Evolutionary conservation across 2,888 invertebrate species (phyloP).

Genomic region (Gerris lacustris): DNA sequence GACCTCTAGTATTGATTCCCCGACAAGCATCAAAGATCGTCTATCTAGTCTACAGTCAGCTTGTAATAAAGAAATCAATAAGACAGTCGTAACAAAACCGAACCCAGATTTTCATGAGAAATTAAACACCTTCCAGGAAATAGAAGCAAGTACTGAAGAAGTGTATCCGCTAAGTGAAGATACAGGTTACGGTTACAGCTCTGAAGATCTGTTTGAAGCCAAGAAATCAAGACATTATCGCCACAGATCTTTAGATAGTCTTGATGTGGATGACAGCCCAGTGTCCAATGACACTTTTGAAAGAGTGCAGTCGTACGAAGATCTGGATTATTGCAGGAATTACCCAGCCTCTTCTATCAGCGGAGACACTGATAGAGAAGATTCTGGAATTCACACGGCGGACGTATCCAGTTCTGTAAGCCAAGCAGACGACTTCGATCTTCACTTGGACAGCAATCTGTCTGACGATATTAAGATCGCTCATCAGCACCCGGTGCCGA

Average conservation of each 20-base stretch:
- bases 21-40: constrained; percentile 33
- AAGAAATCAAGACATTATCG: constrained; percentile 26
- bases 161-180: constrained; percentile 18
- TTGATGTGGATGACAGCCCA: constrained; percentile 44
- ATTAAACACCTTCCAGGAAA: constrained; percentile 11
- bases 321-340: constrained; percentile 43
- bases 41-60: constrained; percentile 38
- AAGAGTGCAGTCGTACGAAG: constrained; percentile 52
- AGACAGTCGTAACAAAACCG: constrained; percentile 23
- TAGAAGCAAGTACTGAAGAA: constrained; percentile 19
- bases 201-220: constrained; percentile 2
- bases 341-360: constrained; percentile 42
- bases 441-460: constrained; percentile 28
- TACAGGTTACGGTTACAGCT: constrained; percentile 15
- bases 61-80: constrained; percentile 28
- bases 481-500: constrained; percentile 27
- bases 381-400: constrained; percentile 66
- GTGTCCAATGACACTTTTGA: constrained; percentile 43
- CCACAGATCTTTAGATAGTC: constrained; percentile 50
- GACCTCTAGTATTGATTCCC: constrained; percentile 28
- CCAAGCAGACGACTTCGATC: constrained; percentile 52
- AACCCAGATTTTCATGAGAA: constrained; percentile 27
- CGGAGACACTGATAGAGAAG: constrained; percentile 58
- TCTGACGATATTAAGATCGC: constrained; percentile 22
- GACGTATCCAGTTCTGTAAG: constrained; percentile 61